phyloP scores from a whole-genome alignment of 2,113 vertebrate genomes.

The Sialia sialis region DNA sequence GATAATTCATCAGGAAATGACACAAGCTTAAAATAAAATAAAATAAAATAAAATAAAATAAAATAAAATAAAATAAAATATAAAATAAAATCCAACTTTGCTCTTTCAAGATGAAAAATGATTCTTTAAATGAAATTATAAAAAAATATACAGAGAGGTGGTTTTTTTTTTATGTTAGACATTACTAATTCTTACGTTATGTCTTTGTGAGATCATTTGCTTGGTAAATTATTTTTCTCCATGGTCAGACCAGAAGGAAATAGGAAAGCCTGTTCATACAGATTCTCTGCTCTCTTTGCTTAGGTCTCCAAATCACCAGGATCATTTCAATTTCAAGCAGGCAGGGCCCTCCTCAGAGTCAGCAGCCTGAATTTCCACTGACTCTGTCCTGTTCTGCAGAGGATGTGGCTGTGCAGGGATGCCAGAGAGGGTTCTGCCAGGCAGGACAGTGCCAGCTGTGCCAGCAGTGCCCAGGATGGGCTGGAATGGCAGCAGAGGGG shows the following conservation, averaged over 20 bases:
- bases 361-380: background rate
- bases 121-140: background rate
- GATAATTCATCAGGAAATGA: background rate
- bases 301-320: background rate
- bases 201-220: background rate
- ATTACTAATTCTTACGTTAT: background rate
- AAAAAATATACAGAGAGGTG: background rate
- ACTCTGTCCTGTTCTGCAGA: background rate
- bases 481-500: background rate
- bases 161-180: background rate
- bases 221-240: background rate
- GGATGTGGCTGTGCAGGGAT: accelerated
- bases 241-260: background rate
- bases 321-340: background rate
- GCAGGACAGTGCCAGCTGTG: background rate
- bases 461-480: background rate
- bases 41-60: background rate
- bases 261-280: background rate
- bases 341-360: background rate
- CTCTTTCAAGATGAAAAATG: background rate
- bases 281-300: background rate
- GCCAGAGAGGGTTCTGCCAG: background rate
- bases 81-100: background rate
- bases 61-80: background rate
- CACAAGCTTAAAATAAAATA: background rate